Evolutionary conservation across 2,888 invertebrate genomes (phyloP).

Genomic region (Hoplodrina blanda): DNA sequence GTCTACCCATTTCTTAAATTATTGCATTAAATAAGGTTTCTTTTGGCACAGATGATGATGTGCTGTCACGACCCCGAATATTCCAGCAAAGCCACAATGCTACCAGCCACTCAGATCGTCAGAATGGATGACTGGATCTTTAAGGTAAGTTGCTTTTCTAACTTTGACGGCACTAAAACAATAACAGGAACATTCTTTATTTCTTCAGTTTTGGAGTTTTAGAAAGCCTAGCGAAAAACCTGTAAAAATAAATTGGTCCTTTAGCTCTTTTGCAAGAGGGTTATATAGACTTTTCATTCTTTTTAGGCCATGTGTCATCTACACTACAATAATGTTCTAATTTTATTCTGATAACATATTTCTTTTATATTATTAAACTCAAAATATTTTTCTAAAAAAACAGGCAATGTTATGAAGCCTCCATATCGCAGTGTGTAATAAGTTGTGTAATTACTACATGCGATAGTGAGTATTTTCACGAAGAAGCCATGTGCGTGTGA

Average conservation of each 20-base stretch:
- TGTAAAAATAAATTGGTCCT: neutral
- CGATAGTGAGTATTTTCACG: constrained; percentile 16
- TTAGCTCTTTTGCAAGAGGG: neutral
- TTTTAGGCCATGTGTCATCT: too few relatives aligned
- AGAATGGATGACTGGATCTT: constrained; percentile 24
- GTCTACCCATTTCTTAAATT: too few relatives aligned
- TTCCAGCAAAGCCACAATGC: neutral
- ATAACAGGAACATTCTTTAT: neutral
- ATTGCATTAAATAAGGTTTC: neutral
- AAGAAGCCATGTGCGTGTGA: constrained; percentile 36
- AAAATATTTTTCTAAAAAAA: neutral
- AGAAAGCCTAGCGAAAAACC: neutral
- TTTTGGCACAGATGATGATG: constrained; percentile 29
- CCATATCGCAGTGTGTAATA: neutral
- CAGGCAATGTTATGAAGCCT: neutral
- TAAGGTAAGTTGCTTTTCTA: constrained; percentile 28
- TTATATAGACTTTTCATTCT: neutral
- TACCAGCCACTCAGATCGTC: constrained; percentile 5
- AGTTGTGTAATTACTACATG: constrained; percentile 11
- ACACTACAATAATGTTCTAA: too few relatives aligned
- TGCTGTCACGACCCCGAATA: neutral
- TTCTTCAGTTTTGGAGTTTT: neutral
- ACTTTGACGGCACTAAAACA: neutral
- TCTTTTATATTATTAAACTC: too few relatives aligned
- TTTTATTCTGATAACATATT: too few relatives aligned